Evolutionary conservation across 2,797 vertebrate species (phyloP).

Genomic region (Eulemur mongoz): DNA sequence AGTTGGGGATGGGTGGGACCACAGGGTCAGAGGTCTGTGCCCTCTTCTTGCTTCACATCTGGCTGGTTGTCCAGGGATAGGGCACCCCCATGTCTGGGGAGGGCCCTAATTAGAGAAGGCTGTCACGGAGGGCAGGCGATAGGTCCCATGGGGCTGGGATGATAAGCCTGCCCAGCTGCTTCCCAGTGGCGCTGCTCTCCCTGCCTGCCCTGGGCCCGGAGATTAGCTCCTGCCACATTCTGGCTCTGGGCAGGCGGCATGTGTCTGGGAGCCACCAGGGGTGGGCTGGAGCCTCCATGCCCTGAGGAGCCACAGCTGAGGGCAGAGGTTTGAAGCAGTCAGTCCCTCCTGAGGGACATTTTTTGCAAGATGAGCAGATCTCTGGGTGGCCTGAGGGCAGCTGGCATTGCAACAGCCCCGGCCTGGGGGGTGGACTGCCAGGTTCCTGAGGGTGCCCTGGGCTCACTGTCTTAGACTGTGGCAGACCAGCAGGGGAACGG

Average conservation of each 20-base stretch:
- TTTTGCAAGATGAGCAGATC: background rate
- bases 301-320: background rate
- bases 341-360: background rate
- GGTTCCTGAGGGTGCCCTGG: background rate
- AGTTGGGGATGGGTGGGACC: background rate
- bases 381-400: too few relatives aligned
- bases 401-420: accelerated
- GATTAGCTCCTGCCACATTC: background rate
- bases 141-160: accelerated
- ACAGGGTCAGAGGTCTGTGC: background rate
- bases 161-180: background rate
- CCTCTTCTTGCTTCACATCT: too few relatives aligned
- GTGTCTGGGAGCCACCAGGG: background rate
- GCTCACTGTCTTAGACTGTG: background rate
- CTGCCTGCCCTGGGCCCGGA: background rate
- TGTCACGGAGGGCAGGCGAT: background rate
- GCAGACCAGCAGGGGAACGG: too few relatives aligned
- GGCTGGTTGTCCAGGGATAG: background rate
- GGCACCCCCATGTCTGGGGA: too few relatives aligned
- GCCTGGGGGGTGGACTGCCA: background rate
- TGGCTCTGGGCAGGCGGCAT: too few relatives aligned
- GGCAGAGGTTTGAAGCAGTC: background rate
- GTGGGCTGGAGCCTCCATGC: background rate
- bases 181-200: background rate
- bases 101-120: background rate